Base-by-base conservation (phyloP, 1,140 invertebrate species). In the Macrotrachela quadricornifera region DNA sequence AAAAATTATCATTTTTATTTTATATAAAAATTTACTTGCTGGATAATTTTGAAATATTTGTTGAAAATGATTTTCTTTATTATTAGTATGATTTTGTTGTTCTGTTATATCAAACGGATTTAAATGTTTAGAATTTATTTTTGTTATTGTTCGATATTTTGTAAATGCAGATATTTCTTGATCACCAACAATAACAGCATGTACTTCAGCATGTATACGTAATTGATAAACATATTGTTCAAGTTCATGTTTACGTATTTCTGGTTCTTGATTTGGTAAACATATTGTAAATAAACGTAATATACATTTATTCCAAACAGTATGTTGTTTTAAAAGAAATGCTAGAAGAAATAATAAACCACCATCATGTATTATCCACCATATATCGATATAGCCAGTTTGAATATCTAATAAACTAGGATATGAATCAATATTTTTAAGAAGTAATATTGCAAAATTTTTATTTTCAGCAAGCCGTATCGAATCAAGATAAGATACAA, bases 321-420 rank as follows among this genome's bases (percentile, higher is more conserved):
- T 79, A 57, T 71, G 65, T 72, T 96, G 87, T 64, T 86, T 87
- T 46, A 99, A 73, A 51, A 97, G 71, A 76, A 97, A 97, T 4
- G 92, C 91, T 46, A 99, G 71, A 53, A 99, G 69, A 88, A 99
- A 95, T 46, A 97, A 75, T 50, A 97, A 76, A 44, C 92, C 91
- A 49, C 91, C 92, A 65, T 97, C 92, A 69, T 97, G 88, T 0
- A 95, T 88, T 59, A 96, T 94, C 92, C 91, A 97, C 92, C 92
- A 99, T 49, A 99, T 81, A 68, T 99, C 92, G 63, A 99, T 95
- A 61, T 85, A 86, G 3, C 94, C 92, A 41, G 57, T 58, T 57
- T 49, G 47, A 43, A 39, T 36, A 11, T 54, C 53, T 18, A 38
- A 91, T 15, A 80, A 83, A 60, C 88, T 82, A 3, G 92, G 92